Evolutionary conservation across 2,888 invertebrate species (phyloP).

Genomic region (Pteria penguin): DNA sequence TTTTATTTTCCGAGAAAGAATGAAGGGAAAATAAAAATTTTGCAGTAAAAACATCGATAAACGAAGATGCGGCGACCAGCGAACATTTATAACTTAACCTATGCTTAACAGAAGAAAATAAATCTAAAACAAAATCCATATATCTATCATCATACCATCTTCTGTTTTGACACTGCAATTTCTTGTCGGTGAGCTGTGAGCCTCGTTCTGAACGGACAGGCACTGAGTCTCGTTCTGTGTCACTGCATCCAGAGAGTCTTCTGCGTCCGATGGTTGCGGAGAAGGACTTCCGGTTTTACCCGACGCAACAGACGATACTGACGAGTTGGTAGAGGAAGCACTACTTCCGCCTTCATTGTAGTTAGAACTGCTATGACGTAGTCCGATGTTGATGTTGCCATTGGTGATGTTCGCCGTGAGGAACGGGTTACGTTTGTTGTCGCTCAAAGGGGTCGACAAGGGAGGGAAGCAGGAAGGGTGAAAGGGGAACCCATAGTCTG

Average conservation of each 20-base stretch:
- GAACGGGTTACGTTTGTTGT: slow-evolving; percentile 25
- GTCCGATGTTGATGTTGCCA: slow-evolving; percentile 29
- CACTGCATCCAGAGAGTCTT: neutral
- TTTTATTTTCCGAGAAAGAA: too few relatives aligned
- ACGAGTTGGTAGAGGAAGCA: slow-evolving; percentile 35
- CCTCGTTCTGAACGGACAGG: too few relatives aligned
- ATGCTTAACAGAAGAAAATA: too few relatives aligned
- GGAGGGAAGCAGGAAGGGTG: slow-evolving; percentile 11
- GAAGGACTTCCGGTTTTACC: slow-evolving; percentile 33
- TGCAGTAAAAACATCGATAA: too few relatives aligned
- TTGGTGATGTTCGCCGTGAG: slow-evolving; percentile 21
- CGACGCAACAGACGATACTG: slow-evolving; percentile 11
- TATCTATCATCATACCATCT: too few relatives aligned
- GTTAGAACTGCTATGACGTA: slow-evolving; percentile 8
- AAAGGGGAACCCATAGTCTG: slow-evolving; percentile 3
- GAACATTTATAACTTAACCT: too few relatives aligned
- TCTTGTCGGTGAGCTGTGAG: too few relatives aligned
- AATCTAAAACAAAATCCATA: too few relatives aligned
- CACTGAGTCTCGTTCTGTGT: too few relatives aligned
- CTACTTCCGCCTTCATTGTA: slow-evolving; percentile 38
- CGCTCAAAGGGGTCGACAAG: slow-evolving; percentile 15
- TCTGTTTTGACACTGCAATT: too few relatives aligned
- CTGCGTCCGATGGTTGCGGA: slow-evolving; percentile 16
- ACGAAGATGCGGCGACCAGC: too few relatives aligned
- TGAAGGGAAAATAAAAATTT: too few relatives aligned